Conservation (phyloP, 2,113 vertebrate genomes). For the Rhipidura dahli region DNA sequence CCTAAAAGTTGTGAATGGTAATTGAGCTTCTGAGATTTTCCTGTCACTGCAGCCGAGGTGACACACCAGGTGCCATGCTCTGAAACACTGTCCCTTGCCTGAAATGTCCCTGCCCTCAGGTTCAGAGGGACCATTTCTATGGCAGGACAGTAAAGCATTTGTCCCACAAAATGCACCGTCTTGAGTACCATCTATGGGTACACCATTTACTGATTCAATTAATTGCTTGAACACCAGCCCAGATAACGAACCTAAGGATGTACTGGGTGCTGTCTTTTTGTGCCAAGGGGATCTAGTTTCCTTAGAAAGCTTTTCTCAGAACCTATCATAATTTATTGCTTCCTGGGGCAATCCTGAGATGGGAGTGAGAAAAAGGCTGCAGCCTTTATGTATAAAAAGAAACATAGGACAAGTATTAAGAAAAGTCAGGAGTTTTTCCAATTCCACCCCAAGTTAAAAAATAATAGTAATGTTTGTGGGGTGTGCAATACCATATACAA, state of each 20-base stretch:
- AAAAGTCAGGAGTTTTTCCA: not conserved
- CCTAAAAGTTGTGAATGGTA: rapidly evolving
- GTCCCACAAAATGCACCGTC: not conserved
- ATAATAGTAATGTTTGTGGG: not conserved
- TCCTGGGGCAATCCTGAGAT: not conserved
- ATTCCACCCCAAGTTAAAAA: rapidly evolving
- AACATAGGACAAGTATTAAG: not conserved
- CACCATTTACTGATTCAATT: not conserved
- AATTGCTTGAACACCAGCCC: not conserved
- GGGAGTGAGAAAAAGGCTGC: not conserved
- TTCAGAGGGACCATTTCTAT: not conserved
- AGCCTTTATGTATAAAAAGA: not conserved
- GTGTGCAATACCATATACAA: not conserved
- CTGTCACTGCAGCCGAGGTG: not conserved
- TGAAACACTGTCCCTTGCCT: not conserved
- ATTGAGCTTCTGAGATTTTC: not conserved
- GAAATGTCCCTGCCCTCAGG: not conserved
- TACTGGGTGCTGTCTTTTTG: not conserved
- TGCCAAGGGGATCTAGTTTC: not conserved
- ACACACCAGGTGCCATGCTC: too few species aligned
- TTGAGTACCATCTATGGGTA: not conserved
- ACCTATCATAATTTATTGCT: not conserved
- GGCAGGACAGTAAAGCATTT: not conserved
- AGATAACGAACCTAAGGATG: not conserved
- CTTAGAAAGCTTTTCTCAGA: not conserved